Percentiles rank a stretch among this genome's conserved stretches.
phyloP scores from a whole-genome alignment of 1,140 invertebrate genomes.

The Holotrichia oblita region DNA sequence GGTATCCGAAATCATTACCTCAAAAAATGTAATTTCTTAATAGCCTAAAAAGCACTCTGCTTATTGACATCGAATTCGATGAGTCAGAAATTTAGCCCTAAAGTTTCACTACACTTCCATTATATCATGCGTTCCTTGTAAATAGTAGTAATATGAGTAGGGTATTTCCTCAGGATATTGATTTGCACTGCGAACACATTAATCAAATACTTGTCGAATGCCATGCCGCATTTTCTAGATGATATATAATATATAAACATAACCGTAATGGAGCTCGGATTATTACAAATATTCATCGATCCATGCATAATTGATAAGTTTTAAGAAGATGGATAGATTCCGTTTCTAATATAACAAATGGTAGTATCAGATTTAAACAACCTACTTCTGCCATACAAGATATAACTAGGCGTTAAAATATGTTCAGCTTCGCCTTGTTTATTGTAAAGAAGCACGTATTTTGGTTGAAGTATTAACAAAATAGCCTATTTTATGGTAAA shows the following conservation, averaged over 20 bases:
- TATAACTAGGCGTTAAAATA: too few species aligned
- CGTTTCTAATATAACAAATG: too few species aligned
- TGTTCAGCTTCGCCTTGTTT: too few species aligned
- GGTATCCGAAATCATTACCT: too few species aligned
- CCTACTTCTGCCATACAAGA: too few species aligned
- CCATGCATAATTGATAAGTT: background rate
- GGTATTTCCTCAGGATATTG: constrained; percentile 11
- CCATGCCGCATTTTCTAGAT: background rate
- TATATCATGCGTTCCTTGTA: background rate
- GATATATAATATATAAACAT: background rate
- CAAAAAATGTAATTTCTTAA: background rate
- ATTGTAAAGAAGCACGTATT: too few species aligned
- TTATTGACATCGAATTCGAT: background rate
- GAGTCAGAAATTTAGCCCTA: background rate
- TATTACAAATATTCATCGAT: background rate
- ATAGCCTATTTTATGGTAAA: too few species aligned
- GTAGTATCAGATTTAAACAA: too few species aligned
- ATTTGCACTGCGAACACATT: background rate
- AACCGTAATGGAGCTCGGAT: background rate
- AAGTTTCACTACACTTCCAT: background rate
- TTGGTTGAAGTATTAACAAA: too few species aligned
- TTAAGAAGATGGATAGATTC: too few species aligned
- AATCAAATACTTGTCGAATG: constrained; percentile 17
- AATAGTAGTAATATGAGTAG: constrained; percentile 8
- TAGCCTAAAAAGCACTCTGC: background rate